Base-by-base conservation (phyloP, 2,797 vertebrate species). In the Scolopax bukidnonensis region DNA sequence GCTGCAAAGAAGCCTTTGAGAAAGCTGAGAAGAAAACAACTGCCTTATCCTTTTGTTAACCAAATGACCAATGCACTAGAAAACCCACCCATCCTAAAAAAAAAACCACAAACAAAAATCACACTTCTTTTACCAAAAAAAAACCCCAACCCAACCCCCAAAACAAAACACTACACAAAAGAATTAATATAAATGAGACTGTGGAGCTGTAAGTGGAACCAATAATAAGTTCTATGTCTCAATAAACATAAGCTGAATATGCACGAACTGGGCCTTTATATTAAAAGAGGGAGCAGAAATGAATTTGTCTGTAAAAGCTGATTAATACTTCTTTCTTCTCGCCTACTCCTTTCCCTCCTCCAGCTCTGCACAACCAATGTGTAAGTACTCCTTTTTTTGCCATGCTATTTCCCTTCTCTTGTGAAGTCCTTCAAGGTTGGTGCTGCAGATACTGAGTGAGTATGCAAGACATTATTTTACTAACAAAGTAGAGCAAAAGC, bases 61-160 rank as follows among this genome's bases (percentile, higher is more conserved):
- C 3, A 70, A 79, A 60, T 30, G 4, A 61, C 10, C 16, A 11
- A 57, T n/a, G 20, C 7, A 64, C 2, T 38, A 10, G 21, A 24
- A 50, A 16, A 8, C 5, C 36, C 63, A 30, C 3, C 8, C 3
- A 7, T 11, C 8, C 5, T 32, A 56, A 64, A 54, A 53, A 54
- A 53, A 57, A 4, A 1, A 2, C 7, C 7, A 25, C 38, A 43
- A 80, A 32, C 4, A 16, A 16, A 48, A 56, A 59, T 7, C 10
- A 4, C 19, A 19, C 4, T 6, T 56, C 10, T 77, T 90, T 43
- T 38, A 38, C 4, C 1, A 23, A 53, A 65, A 57, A 57, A 30
- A 53, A 11, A 4, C 1, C 19, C 7, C 19, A 43, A 43, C 43
- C 61, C 51, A 21, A 50, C 16, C 20, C 9, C 2, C 4, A 1